phyloP scores from a whole-genome alignment of 2,888 invertebrate species.

The Plagiodera versicolora region DNA sequence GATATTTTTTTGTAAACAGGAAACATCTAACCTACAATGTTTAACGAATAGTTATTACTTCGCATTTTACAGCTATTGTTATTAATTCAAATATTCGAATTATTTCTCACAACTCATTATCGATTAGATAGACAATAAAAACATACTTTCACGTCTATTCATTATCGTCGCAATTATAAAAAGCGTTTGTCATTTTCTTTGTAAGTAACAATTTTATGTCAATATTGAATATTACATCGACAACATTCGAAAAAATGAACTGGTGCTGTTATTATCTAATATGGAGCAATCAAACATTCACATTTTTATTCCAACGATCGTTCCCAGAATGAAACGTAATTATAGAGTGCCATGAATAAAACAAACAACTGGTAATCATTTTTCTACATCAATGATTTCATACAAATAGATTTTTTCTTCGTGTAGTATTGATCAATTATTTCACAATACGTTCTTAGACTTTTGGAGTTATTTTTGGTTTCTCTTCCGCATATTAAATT shows the following conservation, averaged over 20 bases:
- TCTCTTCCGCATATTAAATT: no score
- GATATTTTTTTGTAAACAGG: no score
- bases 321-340: slow-evolving; percentile 17
- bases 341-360: slow-evolving; percentile 15
- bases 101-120: no score
- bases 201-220: neutral
- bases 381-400: slow-evolving; percentile 18
- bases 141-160: no score
- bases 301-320: neutral
- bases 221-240: neutral
- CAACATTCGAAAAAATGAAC: neutral
- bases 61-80: no score
- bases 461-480: no score
- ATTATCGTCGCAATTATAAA: no score
- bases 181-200: no score
- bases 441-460: neutral
- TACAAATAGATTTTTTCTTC: slow-evolving; percentile 19
- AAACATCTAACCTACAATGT: no score
- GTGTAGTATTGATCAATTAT: slow-evolving; percentile 18
- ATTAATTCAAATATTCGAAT: no score
- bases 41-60: no score
- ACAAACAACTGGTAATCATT: slow-evolving; percentile 22
- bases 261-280: slow-evolving; percentile 1
- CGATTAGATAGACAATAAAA: no score
- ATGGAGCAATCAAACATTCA: slow-evolving; percentile 3